Conservation (phyloP, 2,113 vertebrate genomes). For the Aegotheles bennettii region DNA sequence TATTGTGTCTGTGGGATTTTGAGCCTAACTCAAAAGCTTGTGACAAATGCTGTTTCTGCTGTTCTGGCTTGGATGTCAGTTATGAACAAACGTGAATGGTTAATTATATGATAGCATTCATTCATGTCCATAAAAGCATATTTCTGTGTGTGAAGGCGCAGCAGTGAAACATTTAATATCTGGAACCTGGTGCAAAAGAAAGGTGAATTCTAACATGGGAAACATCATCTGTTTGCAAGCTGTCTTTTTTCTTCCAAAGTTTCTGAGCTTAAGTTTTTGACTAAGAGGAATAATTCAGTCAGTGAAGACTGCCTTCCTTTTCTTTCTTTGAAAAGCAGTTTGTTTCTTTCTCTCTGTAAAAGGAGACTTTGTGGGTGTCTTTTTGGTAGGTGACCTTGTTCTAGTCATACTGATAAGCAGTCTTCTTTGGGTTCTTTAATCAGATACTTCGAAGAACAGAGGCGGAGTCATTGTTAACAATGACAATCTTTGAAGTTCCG, state of each 20-base stretch:
- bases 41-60: background rate
- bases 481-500: background rate
- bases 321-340: background rate
- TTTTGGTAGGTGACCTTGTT: background rate
- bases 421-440: background rate
- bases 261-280: background rate
- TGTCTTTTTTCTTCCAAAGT: background rate
- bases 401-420: background rate
- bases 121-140: rapidly evolving
- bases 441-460: background rate
- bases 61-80: background rate
- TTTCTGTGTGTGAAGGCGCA: background rate
- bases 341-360: background rate
- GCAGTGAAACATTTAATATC: background rate
- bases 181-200: background rate
- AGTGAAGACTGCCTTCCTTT: background rate
- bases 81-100: background rate
- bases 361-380: background rate
- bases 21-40: background rate
- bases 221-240: background rate
- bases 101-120: background rate
- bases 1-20: background rate
- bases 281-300: background rate
- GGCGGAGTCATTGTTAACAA: background rate
- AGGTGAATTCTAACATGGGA: background rate